Evolutionary conservation across 1,140 invertebrate species (phyloP).

Genomic region (Drosophila tani): DNA sequence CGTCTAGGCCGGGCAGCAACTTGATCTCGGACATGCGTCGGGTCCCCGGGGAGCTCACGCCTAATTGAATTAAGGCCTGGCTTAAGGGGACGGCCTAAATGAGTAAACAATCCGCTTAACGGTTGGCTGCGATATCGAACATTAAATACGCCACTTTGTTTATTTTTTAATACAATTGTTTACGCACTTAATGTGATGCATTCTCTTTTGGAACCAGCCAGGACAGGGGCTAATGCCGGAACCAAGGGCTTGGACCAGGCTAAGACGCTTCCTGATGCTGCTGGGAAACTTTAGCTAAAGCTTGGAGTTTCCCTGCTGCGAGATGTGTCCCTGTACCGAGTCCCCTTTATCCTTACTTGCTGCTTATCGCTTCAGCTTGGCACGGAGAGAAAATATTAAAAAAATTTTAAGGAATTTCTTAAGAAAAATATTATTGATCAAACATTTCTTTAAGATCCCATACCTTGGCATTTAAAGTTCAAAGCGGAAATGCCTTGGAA

Average conservation of each 20-base stretch:
- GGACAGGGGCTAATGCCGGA: background rate
- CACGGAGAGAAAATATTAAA: background rate
- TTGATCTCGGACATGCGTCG: constrained; percentile 28
- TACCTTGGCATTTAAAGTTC: no score
- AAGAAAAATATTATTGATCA: no score
- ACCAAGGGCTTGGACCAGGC: background rate
- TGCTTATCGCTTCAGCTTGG: constrained; percentile 53
- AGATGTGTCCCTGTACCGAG: constrained; percentile 21
- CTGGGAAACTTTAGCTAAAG: constrained; percentile 29
- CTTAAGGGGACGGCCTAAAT: constrained; percentile 3
- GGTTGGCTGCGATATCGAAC: background rate
- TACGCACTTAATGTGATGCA: constrained; percentile 17
- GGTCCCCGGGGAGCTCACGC: constrained; percentile 22
- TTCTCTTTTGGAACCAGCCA: constrained; percentile 11
- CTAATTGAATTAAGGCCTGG: constrained; percentile 35
- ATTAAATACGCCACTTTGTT: constrained; percentile 7
- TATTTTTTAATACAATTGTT: constrained; percentile 11
- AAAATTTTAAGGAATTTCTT: background rate
- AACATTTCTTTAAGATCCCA: no score
- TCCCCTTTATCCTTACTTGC: constrained; percentile 29
- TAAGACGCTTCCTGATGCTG: constrained; percentile 29
- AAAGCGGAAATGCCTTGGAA: no score
- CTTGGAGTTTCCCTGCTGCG: constrained; percentile 47
- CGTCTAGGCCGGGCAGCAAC: constrained; percentile 12
- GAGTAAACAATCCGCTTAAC: background rate